A percentile compares a stretch with the other conserved stretches of the same genome.
phyloP scores from a whole-genome alignment of 2,797 vertebrate species.

The Staurois parvus region DNA sequence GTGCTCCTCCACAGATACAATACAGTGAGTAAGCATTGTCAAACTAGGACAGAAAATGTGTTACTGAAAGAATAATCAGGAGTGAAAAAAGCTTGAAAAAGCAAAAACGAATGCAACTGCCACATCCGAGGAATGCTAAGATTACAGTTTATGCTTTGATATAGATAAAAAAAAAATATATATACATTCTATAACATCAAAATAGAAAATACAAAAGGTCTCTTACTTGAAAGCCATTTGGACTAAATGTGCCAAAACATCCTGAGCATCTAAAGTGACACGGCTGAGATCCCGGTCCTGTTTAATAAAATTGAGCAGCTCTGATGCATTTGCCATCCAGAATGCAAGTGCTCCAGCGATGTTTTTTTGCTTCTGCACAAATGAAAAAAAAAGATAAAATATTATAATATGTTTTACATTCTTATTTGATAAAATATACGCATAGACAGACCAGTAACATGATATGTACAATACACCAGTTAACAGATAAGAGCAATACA shows the following conservation, averaged over 20 bases:
- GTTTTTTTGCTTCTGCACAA: constrained; percentile 95
- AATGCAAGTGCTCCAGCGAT: constrained; percentile 97
- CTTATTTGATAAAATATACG: constrained; percentile 16
- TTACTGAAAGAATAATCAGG: no score
- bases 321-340: constrained; percentile 99
- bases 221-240: constrained; percentile 99
- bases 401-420: not conserved
- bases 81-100: not conserved
- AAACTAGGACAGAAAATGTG: no score
- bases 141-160: not conserved
- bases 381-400: constrained; percentile 59
- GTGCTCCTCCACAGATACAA: no score
- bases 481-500: constrained; percentile 78
- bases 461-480: constrained; percentile 70
- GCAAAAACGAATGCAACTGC: not conserved
- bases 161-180: no score
- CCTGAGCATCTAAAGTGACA: constrained; percentile 93
- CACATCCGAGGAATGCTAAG: not conserved
- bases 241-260: constrained; percentile 94
- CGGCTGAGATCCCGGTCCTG: constrained; percentile 95
- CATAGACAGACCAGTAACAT: constrained; percentile 87
- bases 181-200: no score
- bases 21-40: no score
- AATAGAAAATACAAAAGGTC: constrained; percentile 60
- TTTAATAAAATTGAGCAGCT: constrained; percentile 97